A percentile compares a stretch with the other conserved stretches of the same genome.
These are phyloP conservation scores for Thomomys bottae DNA, from an alignment of 2,113 vertebrate species.

Conservation along the genomic window DNA sequence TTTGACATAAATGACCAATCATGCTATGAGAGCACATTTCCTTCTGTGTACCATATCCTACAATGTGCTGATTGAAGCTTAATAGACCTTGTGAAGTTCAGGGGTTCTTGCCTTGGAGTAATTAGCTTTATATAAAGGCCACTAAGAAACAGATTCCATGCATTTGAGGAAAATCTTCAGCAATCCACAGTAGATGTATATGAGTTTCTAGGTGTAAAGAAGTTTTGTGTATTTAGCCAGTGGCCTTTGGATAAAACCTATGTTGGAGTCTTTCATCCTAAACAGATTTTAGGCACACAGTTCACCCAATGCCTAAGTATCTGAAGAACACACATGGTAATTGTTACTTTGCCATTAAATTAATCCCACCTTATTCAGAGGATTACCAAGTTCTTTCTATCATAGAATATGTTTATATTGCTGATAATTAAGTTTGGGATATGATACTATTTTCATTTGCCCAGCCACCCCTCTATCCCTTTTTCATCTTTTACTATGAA, in stretches of 20 bases:
- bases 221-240: constrained; percentile 4
- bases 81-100: constrained; percentile 13
- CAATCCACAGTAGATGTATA: neutral
- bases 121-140: neutral
- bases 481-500: constrained; percentile 60
- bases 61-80: neutral
- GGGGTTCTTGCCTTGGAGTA: neutral
- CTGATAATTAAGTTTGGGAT: constrained; percentile 10
- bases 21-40: neutral
- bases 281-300: neutral
- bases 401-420: constrained; percentile 50
- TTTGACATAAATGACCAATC: neutral
- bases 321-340: constrained; percentile 35
- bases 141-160: constrained; percentile 6
- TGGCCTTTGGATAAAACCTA: neutral
- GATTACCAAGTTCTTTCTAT: constrained; percentile 34
- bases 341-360: constrained; percentile 56
- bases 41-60: neutral
- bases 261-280: constrained; percentile 8
- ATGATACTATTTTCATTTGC: constrained; percentile 2
- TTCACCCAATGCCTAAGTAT: neutral
- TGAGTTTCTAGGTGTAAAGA: neutral
- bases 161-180: constrained; percentile 49
- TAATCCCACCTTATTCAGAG: neutral
- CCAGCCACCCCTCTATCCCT: neutral